Evolutionary conservation across 2,113 vertebrate genomes (phyloP).

Genomic region (Calyptommatus sinebrachiatus): DNA sequence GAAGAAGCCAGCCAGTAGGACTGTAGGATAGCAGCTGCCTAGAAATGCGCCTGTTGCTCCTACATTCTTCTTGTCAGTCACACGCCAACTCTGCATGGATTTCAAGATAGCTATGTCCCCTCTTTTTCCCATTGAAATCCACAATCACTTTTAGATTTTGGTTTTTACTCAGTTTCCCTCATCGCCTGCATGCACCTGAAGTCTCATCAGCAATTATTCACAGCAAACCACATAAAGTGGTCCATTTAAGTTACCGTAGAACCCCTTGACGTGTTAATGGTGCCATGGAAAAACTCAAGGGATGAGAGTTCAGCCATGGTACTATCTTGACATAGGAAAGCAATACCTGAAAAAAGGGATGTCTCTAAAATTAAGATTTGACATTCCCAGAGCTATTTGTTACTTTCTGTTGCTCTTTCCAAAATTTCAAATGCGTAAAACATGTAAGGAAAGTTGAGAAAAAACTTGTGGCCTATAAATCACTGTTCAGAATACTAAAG

Average conservation of each 20-base stretch:
- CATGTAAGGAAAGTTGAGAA: background rate
- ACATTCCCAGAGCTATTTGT: background rate
- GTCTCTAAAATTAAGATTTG: background rate
- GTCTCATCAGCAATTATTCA: background rate
- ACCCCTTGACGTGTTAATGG: background rate
- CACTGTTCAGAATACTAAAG: conserved; percentile 19
- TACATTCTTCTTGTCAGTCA: too few relatives aligned
- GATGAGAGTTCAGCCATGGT: background rate
- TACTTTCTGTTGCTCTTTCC: background rate
- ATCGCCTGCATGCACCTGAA: too few relatives aligned
- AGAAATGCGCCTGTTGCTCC: too few relatives aligned
- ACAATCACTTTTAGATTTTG: too few relatives aligned
- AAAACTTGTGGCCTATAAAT: background rate
- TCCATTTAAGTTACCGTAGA: background rate
- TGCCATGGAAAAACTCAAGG: background rate
- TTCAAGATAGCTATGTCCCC: too few relatives aligned
- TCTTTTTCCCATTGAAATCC: too few relatives aligned
- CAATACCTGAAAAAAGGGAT: background rate
- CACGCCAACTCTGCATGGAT: too few relatives aligned
- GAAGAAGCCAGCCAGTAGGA: too few relatives aligned
- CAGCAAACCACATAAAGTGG: conserved; percentile 6
- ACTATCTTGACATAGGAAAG: background rate
- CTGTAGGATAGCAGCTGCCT: too few relatives aligned
- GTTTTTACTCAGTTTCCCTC: too few relatives aligned
- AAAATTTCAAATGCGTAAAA: background rate